Percentiles rank a stretch among this genome's conserved stretches.
phyloP scores from a whole-genome alignment of 2,797 vertebrate species.

The Crocidura indochinensis region DNA sequence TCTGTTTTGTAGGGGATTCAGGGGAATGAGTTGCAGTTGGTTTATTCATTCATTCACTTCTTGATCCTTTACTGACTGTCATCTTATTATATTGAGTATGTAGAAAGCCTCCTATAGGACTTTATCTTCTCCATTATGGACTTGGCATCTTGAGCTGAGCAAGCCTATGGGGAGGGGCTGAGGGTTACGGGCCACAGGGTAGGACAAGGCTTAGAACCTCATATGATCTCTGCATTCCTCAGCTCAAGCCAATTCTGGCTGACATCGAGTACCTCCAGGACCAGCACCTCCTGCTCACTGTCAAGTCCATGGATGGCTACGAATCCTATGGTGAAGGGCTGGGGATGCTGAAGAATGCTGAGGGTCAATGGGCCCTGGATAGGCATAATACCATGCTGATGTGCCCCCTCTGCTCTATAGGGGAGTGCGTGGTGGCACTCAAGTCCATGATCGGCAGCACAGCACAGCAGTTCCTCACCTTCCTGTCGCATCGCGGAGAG shows the following conservation, averaged over 20 bases:
- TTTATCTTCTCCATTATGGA: constrained; percentile 8
- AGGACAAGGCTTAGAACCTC: neutral
- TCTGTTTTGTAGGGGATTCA: neutral
- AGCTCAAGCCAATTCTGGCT: constrained; percentile 97
- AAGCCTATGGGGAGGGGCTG: neutral
- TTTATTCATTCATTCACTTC: constrained; percentile 44
- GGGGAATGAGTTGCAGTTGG: constrained; percentile 18
- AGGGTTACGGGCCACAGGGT: neutral
- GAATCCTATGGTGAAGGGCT: constrained; percentile 95
- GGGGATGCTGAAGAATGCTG: neutral
- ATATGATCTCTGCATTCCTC: neutral
- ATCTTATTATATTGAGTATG: neutral
- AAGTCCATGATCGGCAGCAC: constrained; percentile 99
- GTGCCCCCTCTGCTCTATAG: constrained; percentile 85
- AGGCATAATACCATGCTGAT: neutral
- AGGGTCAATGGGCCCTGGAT: neutral
- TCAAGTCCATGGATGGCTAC: constrained; percentile 98
- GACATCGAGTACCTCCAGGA: constrained; percentile 99
- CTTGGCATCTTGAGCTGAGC: constrained; percentile 18
- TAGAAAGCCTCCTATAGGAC: neutral
- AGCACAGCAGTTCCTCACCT: constrained; percentile 97
- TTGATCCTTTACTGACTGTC: constrained; percentile 58
- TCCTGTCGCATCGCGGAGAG: constrained; percentile 97
- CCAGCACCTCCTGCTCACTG: constrained; percentile 97
- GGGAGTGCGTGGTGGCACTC: constrained; percentile 97